Conservation (phyloP, 2,888 invertebrate genomes). For the Anthoptus insignis region DNA sequence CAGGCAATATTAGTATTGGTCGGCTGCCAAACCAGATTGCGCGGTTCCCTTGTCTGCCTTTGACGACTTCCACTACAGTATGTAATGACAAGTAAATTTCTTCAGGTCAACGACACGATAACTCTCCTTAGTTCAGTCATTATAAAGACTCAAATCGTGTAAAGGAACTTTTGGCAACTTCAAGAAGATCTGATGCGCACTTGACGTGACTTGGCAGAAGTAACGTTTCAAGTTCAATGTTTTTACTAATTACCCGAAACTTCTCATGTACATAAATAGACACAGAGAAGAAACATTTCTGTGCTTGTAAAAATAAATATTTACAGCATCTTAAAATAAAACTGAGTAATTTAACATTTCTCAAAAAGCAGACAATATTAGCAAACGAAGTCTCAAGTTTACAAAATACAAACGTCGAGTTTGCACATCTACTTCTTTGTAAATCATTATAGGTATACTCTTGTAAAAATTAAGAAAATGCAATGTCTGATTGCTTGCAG, state of each 20-base stretch:
- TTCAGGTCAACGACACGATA: constrained; percentile 51
- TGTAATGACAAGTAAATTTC: constrained; percentile 18
- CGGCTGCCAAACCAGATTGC: constrained; percentile 59
- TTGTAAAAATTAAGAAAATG: too few species aligned
- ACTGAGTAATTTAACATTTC: constrained; percentile 20
- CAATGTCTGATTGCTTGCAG: too few species aligned
- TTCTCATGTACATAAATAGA: constrained; percentile 63
- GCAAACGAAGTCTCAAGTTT: too few species aligned
- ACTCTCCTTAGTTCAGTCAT: constrained; percentile 40
- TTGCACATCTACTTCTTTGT: too few species aligned
- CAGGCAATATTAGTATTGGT: constrained; percentile 58
- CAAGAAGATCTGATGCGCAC: constrained; percentile 50
- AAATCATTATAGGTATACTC: too few species aligned
- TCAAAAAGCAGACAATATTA: too few species aligned
- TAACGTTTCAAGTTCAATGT: constrained; percentile 70
- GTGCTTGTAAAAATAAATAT: constrained; percentile 26
- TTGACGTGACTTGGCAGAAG: constrained; percentile 55
- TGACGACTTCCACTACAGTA: constrained; percentile 39
- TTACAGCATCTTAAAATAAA: constrained; percentile 8
- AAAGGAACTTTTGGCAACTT: constrained; percentile 39
- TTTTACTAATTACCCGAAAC: constrained; percentile 66
- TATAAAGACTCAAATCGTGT: constrained; percentile 44
- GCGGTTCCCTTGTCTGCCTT: constrained; percentile 49
- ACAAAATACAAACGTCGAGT: too few species aligned
- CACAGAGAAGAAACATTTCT: constrained; percentile 43